Base-by-base conservation (phyloP, 2,113 vertebrate genomes). In the Ammodytes dubius region DNA sequence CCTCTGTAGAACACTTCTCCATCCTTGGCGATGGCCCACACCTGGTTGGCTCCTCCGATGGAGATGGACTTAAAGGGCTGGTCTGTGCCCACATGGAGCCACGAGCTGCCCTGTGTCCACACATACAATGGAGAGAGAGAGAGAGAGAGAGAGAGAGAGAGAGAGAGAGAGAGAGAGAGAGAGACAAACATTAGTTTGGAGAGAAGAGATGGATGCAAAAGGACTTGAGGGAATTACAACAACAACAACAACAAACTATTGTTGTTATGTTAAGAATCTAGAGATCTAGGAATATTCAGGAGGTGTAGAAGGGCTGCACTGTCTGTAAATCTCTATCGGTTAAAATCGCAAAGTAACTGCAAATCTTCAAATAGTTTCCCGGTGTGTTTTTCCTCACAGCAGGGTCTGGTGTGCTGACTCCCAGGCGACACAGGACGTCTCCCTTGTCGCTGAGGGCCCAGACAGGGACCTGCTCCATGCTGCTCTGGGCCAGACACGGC, bases 361-460 rank as follows among this genome's bases (percentile, higher is more conserved):
- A 35, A 45, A 52, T 50, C n/a, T 54, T 35, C 14, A 53, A 68
- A 7, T 17, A 0, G 27, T 64, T 70, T 10, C 13, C 7, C 14
- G 39, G 19, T 47, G 42, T 1, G 14, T 79, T 82, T 42, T 27
- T 27, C 27, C 96, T 97, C 93, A 99, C 98, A 39, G 95, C 95
- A 0, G 97, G 96, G 64, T 94, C 96, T 65, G 96, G 92, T 53
- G 94, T 85, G 0, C 94, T 96, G 83, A 98, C 96, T 5, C 96
- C 97, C 46, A 99, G 94, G 3, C 98, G 95, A 88, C 98, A 99
- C 80, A 99, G 91, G 46, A 99, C 97, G 0, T 99, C 98, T 19
- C 98, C 98, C 88, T 98, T 99, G 89, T 97, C 97, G n/a, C 97
- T 98, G 88, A 99, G 88, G 61, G 96, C 98, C 98, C 98, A 99